phyloP scores from a whole-genome alignment of 2,888 invertebrate genomes.

The Teleiodes luculella region DNA sequence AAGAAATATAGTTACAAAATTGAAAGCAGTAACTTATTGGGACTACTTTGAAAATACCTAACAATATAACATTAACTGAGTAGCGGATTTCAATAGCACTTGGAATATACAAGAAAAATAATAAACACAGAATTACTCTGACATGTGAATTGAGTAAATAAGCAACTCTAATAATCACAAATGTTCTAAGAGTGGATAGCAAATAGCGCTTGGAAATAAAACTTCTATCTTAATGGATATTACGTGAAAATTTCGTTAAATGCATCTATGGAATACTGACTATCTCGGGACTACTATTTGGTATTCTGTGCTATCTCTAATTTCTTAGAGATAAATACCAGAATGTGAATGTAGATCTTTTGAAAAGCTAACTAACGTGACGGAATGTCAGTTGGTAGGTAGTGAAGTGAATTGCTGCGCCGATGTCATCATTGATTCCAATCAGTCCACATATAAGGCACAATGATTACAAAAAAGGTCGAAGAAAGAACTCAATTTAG shows the following conservation, averaged over 20 bases:
- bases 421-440: slow-evolving; percentile 12
- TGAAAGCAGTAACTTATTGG: too few relatives aligned
- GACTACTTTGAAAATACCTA: too few relatives aligned
- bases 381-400: not conserved
- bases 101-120: too few relatives aligned
- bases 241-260: not conserved
- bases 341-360: not conserved
- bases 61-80: too few relatives aligned
- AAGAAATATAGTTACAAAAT: too few relatives aligned
- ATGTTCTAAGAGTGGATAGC: slow-evolving; percentile 42
- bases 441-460: slow-evolving; percentile 10
- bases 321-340: too few relatives aligned
- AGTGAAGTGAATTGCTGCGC: not conserved
- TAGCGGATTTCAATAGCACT: too few relatives aligned
- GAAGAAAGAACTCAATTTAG: slow-evolving; percentile 33
- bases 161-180: slow-evolving; percentile 28
- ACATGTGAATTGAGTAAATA: too few relatives aligned
- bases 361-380: not conserved
- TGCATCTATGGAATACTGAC: too few relatives aligned
- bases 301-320: too few relatives aligned
- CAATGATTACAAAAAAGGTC: slow-evolving; percentile 16
- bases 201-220: slow-evolving; percentile 39
- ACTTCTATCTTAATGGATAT: slow-evolving; percentile 33
- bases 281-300: too few relatives aligned
- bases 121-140: too few relatives aligned